Conservation (phyloP, 2,888 invertebrate species). For the Serrognathus titanus region DNA sequence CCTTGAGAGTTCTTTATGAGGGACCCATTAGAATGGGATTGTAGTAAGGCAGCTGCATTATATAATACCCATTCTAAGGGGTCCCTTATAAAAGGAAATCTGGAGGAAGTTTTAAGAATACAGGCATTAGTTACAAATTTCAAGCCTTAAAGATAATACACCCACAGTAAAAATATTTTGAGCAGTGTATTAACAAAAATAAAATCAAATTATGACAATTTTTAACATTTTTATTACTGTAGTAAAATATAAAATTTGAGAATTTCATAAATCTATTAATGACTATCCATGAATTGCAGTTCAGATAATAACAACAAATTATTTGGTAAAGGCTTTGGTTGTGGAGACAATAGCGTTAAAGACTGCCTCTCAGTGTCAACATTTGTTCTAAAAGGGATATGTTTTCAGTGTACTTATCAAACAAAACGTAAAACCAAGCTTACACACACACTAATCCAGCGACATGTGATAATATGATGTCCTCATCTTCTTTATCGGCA, state of each 20-base stretch:
- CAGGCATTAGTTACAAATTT: too few relatives aligned
- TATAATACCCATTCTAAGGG: too few relatives aligned
- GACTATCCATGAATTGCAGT: slow-evolving; percentile 92
- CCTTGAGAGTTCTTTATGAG: too few relatives aligned
- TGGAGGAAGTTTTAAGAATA: too few relatives aligned
- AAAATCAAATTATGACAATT: too few relatives aligned
- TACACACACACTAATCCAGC: slow-evolving; percentile 91
- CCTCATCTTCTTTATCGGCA: slow-evolving; percentile 77
- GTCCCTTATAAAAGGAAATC: too few relatives aligned
- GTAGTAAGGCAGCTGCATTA: too few relatives aligned
- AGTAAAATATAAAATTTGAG: not conserved
- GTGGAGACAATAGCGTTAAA: slow-evolving; percentile 88
- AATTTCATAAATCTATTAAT: slow-evolving; percentile 48
- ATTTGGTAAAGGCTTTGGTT: slow-evolving; percentile 88
- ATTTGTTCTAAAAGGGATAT: slow-evolving; percentile 66
- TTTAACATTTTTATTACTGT: too few relatives aligned
- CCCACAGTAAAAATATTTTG: too few relatives aligned
- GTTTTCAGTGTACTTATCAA: not conserved
- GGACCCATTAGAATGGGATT: too few relatives aligned
- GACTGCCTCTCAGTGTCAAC: slow-evolving; percentile 85
- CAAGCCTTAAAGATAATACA: too few relatives aligned
- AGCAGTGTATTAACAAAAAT: too few relatives aligned
- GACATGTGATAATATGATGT: slow-evolving; percentile 82
- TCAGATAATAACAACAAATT: slow-evolving; percentile 84
- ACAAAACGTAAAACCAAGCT: slow-evolving; percentile 46